These are phyloP conservation scores for Drosophila leonis DNA, from an alignment of 2,888 invertebrate genomes.

Conservation along the genomic window DNA sequence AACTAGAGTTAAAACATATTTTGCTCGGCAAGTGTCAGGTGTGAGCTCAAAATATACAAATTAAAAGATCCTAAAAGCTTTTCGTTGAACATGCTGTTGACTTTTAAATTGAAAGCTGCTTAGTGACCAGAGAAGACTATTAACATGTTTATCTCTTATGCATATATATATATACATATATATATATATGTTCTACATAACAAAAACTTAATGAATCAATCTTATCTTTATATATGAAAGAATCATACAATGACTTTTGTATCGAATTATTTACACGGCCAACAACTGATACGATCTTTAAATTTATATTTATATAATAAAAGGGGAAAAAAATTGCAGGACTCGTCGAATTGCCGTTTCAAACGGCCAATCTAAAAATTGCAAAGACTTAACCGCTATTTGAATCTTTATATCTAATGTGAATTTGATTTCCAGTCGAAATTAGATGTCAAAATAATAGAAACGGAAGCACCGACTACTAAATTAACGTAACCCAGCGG, in stretches of 20 bases:
- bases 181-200: slow-evolving; percentile 18
- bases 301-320: slow-evolving; percentile 31
- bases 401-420: slow-evolving; percentile 38
- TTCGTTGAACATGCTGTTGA: slow-evolving; percentile 2
- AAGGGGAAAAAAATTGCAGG: not conserved
- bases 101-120: slow-evolving; percentile 14
- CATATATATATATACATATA: slow-evolving; percentile 10
- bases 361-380: slow-evolving; percentile 35
- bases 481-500: slow-evolving; percentile 18
- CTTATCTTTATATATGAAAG: slow-evolving; percentile 40
- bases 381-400: slow-evolving; percentile 29
- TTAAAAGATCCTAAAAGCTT: not conserved
- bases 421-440: slow-evolving; percentile 52
- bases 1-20: slow-evolving; percentile 1
- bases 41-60: not conserved
- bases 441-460: slow-evolving; percentile 28
- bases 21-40: slow-evolving; percentile 20
- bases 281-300: slow-evolving; percentile 17
- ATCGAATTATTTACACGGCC: slow-evolving; percentile 55
- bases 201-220: slow-evolving; percentile 49
- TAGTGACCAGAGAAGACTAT: slow-evolving; percentile 32
- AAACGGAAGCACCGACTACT: slow-evolving; percentile 54
- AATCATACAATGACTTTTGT: slow-evolving; percentile 37
- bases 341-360: slow-evolving; percentile 35
- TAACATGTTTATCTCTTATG: slow-evolving; percentile 11